Base-by-base conservation (phyloP, 2,797 vertebrate species). In the Malacoraja senta region DNA sequence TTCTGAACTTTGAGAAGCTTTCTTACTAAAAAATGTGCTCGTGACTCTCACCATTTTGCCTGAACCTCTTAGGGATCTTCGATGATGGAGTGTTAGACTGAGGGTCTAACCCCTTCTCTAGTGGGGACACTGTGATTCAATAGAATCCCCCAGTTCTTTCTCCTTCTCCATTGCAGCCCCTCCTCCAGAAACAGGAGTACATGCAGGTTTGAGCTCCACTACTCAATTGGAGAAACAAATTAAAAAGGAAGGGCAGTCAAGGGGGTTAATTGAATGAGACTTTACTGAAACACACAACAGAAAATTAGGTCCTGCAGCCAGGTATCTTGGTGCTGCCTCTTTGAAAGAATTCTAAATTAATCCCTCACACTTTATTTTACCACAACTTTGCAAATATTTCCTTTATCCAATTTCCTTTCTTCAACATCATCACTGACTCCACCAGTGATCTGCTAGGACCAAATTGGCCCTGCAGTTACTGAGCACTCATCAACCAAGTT, bases 331-430 rank as follows among this genome's bases (percentile, higher is more conserved):
- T 84, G 81, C 3, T n/a, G 58, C 10, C 24, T 84, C 53, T 61
- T 84, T 61, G 26, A 84, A 15, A 84, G 38, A 58, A 21, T 21
- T 13, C 29, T 6, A 53, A 86, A 15, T 86, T 19, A 32, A 10
- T 17, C 10, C 83, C 58, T n/a, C 29, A 15, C 13, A 61, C 44
- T 7, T 29, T 63, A 9, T 26, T 83, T 13, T 12, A 10, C 24
- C 44, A n/a, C 12, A 61, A 17, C 53, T 58, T 44, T 83, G 80
- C 44, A 83, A 58, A 83, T 4, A 1, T 83, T 58, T n/a, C 81
- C 81, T 84, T n/a, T 83, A 83, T 53, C 44, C 81, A n/a, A n/a
- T 84, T n/a, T 26, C 26, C 53, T 63, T 84, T 78, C 29, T 84
- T 61, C 29, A 61, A 26, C 29, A 61, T n/a, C n/a, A 58, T 6